Percentiles rank a stretch among this genome's conserved stretches.
Conservation (phyloP, 2,113 vertebrate species). For the Mesoclemmys tuberculata region DNA sequence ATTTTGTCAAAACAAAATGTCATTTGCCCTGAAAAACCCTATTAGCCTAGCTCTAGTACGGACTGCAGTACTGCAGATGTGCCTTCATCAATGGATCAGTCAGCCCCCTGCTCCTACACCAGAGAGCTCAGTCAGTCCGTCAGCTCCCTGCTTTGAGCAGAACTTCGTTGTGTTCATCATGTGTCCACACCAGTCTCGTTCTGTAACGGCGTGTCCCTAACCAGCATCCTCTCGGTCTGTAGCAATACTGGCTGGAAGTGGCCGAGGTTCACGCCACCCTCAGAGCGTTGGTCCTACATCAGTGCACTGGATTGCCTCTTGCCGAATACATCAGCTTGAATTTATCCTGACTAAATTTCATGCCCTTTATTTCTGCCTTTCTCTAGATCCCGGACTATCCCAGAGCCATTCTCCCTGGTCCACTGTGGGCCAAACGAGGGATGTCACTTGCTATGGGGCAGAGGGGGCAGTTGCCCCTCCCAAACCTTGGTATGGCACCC, state of each 20-base stretch:
- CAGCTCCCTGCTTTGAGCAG: background rate
- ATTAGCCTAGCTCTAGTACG: background rate
- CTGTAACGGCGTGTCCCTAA: background rate
- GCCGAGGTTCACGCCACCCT: background rate
- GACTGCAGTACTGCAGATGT: background rate
- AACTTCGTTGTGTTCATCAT: background rate
- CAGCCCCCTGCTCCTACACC: background rate
- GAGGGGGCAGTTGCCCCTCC: background rate
- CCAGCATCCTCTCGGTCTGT: background rate
- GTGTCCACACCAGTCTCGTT: background rate
- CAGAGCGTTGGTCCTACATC: background rate
- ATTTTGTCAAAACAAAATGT: background rate
- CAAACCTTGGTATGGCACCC: background rate
- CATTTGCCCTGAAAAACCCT: background rate
- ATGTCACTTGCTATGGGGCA: background rate
- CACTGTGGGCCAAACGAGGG: background rate
- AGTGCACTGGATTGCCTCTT: background rate
- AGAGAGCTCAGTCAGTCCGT: background rate
- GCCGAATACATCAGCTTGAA: background rate
- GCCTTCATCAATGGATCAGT: conserved; percentile 46
- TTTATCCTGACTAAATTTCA: background rate
- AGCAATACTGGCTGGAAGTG: background rate
- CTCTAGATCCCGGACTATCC: background rate
- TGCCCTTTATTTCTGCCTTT: background rate
- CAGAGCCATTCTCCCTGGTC: no score